Percentiles rank a stretch among this genome's conserved stretches.
These are phyloP conservation scores for Hydrophis major DNA, from an alignment of 2,797 vertebrate species.

Conservation along the genomic window DNA sequence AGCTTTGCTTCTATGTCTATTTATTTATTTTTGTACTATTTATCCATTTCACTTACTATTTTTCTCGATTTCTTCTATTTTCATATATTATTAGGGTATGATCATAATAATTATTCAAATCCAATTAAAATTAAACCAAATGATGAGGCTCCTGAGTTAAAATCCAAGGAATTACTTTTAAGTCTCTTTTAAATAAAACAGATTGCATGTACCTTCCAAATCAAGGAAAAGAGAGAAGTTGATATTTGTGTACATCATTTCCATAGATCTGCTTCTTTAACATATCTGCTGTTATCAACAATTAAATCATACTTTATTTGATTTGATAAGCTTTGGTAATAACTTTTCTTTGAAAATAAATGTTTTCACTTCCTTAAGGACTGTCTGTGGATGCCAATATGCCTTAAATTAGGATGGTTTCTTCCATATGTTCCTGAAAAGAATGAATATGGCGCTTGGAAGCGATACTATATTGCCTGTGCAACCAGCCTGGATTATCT, in stretches of 20 bases:
- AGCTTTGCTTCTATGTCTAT: background rate
- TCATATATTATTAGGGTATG: background rate
- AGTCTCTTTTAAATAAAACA: background rate
- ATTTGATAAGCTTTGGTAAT: background rate
- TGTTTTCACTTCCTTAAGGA: slow-evolving; percentile 65
- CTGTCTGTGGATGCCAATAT: slow-evolving; percentile 78
- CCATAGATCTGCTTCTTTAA: background rate
- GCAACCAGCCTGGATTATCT: slow-evolving; percentile 71
- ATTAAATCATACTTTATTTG: background rate
- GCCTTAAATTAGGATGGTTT: slow-evolving; percentile 78
- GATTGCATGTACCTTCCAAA: background rate
- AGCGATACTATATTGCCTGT: slow-evolving; percentile 76
- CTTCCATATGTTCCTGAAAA: slow-evolving; percentile 74
- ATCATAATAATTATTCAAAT: background rate
- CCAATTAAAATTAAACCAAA: background rate
- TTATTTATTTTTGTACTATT: background rate
- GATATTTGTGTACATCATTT: background rate
- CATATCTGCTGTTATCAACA: background rate
- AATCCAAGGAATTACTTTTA: background rate
- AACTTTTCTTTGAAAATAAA: background rate
- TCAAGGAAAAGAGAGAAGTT: background rate
- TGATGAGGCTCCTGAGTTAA: background rate
- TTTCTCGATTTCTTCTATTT: background rate
- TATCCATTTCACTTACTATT: background rate
- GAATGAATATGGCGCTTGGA: slow-evolving; percentile 79